A percentile compares a stretch with the other conserved stretches of the same genome.
Evolutionary conservation across 2,797 vertebrate species (phyloP).

Genomic region (Calcarius lapponicus): DNA sequence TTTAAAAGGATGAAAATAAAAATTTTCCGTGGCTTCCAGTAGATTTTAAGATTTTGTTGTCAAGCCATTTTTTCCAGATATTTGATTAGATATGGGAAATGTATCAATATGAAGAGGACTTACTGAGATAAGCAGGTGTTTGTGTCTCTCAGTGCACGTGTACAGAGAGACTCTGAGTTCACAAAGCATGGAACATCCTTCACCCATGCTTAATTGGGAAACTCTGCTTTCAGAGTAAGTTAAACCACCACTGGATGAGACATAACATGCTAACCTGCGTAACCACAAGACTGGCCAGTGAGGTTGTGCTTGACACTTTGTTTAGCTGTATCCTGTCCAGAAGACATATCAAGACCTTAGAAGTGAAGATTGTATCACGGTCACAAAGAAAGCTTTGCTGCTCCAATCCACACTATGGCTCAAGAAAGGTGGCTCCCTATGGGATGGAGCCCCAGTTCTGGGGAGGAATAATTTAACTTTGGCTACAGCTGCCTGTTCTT

Average conservation of each 20-base stretch:
- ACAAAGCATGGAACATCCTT: background rate
- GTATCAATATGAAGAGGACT: background rate
- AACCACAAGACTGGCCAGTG: background rate
- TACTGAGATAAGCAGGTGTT: background rate
- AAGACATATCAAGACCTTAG: background rate
- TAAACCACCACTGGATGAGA: background rate
- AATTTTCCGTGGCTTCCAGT: background rate
- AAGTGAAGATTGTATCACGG: background rate
- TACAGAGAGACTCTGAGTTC: background rate
- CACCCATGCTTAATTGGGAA: background rate
- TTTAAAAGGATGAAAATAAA: background rate
- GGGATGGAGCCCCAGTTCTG: background rate
- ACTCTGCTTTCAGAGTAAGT: background rate
- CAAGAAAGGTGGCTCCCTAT: background rate
- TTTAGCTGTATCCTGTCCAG: background rate
- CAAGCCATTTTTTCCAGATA: background rate
- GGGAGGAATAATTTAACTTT: background rate
- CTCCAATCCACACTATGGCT: background rate
- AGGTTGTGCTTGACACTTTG: background rate
- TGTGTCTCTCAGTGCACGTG: background rate
- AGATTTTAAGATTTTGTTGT: background rate
- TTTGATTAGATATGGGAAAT: background rate
- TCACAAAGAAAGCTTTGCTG: background rate
- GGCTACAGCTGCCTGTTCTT: background rate
- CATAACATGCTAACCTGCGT: background rate